Conservation (phyloP, 2,113 vertebrate genomes). For the Echinops telfairi region DNA sequence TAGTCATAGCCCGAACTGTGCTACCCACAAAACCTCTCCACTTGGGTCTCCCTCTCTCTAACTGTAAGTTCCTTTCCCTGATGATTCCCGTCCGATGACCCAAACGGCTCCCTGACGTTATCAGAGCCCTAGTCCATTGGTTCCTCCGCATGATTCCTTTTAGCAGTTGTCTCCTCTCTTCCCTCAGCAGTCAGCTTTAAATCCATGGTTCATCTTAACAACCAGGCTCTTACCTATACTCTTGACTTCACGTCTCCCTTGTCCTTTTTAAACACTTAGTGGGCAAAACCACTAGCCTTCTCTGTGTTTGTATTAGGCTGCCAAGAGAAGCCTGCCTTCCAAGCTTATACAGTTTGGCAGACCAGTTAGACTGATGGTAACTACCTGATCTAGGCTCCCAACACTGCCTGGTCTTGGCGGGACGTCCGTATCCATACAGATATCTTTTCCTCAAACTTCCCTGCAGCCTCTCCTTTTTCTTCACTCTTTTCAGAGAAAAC, state of each 20-base stretch:
- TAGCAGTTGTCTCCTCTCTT: not conserved
- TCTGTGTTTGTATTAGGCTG: not conserved
- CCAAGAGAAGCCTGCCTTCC: not conserved
- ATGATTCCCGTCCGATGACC: not conserved
- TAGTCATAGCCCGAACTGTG: not conserved
- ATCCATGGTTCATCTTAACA: not conserved
- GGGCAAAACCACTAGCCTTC: not conserved
- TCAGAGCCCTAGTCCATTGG: too few species aligned
- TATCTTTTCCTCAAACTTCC: not conserved
- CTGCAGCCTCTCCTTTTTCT: not conserved
- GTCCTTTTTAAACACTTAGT: not conserved
- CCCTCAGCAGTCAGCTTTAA: not conserved
- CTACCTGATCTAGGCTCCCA: not conserved
- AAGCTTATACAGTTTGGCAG: not conserved
- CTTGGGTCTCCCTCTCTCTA: not conserved
- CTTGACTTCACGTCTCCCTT: too few species aligned
- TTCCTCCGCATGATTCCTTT: too few species aligned
- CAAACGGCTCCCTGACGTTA: not conserved
- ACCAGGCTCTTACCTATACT: not conserved
- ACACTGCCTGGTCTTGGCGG: not conserved
- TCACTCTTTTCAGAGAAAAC: constrained; percentile 21
- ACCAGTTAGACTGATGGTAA: not conserved
- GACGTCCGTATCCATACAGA: not conserved
- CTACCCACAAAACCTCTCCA: not conserved
- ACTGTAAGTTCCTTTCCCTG: not conserved